Base-by-base conservation (phyloP, 92 coral and sea anemone genomes). In the Metridium senile region DNA sequence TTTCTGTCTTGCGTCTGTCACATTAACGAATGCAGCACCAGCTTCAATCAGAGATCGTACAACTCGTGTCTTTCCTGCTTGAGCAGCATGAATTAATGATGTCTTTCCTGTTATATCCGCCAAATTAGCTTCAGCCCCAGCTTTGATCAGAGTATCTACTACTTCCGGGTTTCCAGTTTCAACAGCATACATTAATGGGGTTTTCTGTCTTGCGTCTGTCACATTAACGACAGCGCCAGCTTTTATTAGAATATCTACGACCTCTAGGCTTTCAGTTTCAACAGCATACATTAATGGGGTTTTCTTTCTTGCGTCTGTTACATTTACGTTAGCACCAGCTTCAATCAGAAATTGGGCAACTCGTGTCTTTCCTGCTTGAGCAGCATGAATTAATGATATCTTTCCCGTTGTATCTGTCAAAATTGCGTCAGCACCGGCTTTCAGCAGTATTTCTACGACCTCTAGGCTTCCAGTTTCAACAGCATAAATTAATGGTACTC, bases 401-500 rank as follows among this genome's bases (percentile, higher is more conserved):
- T 49, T 33, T 1, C 62, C 20, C 4, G 43, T 54, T 1, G 1
- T 25, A 52, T 45, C 82, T 11, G 20, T 21, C 8, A 21, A 21
- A 58, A 43, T 33, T 8, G 52, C 28, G 26, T 43, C 82, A n/a
- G n/a, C n/a, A 29, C 26, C 82, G 32, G 43, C 65, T 32, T 77
- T 57, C 22, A 72, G 27, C n/a, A 72, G 62, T 4, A n/a, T 21
- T 46, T 25, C 25, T 13, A 33, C 26, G 34, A 70, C n/a, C 47
- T 31, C 23, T 1, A 51, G 0, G 29, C 30, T 19, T 10, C 39
- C 47, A 18, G 30, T 30, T 1, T 16, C 33, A 31, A 53, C 26
- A n/a, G 66, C 76, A n/a, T 72, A 72, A 26, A 72, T 29, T 64
- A 72, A 21, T 20, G 76, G 35, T 19, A 64, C 29, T 72, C 28